Conservation (phyloP, 2,888 invertebrate genomes). For the Lysandra bellargus region DNA sequence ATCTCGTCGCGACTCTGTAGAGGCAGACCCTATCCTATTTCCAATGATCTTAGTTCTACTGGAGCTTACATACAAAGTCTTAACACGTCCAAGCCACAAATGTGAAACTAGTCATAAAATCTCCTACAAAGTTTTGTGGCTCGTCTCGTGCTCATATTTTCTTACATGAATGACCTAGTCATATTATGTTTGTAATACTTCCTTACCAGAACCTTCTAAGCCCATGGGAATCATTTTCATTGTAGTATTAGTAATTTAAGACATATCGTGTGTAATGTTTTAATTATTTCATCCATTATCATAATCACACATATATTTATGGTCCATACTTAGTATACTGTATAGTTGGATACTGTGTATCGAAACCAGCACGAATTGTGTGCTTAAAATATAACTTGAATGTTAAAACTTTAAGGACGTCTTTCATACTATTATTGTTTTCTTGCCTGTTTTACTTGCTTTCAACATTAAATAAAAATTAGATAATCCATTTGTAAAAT, state of each 20-base stretch:
- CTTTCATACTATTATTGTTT: not conserved
- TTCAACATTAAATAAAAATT: not conserved
- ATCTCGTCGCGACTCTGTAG: too few relatives aligned
- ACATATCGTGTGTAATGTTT: slow-evolving; percentile 17
- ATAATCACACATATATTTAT: not conserved
- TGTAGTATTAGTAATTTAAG: slow-evolving; percentile 16
- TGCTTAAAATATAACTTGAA: not conserved
- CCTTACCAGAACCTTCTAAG: slow-evolving; percentile 2
- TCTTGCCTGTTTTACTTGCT: not conserved
- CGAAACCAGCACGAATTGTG: slow-evolving; percentile 3
- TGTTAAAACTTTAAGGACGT: not conserved
- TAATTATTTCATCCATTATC: not conserved
- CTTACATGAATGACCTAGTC: not conserved
- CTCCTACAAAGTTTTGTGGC: too few relatives aligned
- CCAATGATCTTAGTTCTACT: not conserved
- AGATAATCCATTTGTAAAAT: not conserved
- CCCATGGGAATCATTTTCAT: not conserved
- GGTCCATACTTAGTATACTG: slow-evolving; percentile 9
- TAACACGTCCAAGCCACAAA: not conserved
- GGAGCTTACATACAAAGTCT: not conserved
- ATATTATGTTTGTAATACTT: not conserved
- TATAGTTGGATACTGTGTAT: slow-evolving; percentile 13
- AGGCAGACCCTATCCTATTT: not conserved
- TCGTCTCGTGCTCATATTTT: not conserved
- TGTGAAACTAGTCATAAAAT: not conserved